Conservation (phyloP, 1,140 invertebrate species). For the Zaprionus ghesquierei region DNA sequence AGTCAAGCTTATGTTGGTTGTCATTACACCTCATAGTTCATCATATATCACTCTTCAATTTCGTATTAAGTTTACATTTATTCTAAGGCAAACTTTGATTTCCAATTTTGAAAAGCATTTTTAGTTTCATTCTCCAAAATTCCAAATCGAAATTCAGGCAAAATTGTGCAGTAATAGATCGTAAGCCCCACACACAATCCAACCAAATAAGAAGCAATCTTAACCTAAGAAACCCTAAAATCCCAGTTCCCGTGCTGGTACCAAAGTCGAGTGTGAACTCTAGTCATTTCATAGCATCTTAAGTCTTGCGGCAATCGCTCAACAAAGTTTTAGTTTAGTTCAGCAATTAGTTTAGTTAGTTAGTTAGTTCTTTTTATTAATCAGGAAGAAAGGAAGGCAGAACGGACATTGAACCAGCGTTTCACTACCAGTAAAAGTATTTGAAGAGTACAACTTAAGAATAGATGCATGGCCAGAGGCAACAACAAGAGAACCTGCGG, state of each 20-base stretch:
- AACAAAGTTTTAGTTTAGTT: conserved; percentile 40
- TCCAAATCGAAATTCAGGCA: conserved; percentile 71
- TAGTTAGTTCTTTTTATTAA: conserved; percentile 34
- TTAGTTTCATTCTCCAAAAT: conserved; percentile 31
- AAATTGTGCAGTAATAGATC: conserved; percentile 81
- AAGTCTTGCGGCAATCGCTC: conserved; percentile 37
- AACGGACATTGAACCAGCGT: conserved; percentile 77
- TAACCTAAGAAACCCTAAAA: conserved; percentile 48
- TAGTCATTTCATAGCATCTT: conserved; percentile 74
- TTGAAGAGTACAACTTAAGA: conserved; percentile 70
- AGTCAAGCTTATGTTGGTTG: conserved; percentile 10
- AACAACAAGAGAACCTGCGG: conserved; percentile 58
- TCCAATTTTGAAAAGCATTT: conserved; percentile 20
- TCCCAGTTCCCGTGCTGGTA: conserved; percentile 54
- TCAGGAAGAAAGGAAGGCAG: not conserved
- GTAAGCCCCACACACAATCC: conserved; percentile 51
- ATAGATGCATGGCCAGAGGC: conserved; percentile 54
- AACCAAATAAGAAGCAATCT: conserved; percentile 31
- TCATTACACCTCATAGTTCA: conserved; percentile 7
- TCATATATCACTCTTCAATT: conserved; percentile 15
- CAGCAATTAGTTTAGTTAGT: conserved; percentile 43
- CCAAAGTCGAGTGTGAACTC: conserved; percentile 77
- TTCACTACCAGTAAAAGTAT: conserved; percentile 78
- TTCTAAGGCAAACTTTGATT: conserved; percentile 21
- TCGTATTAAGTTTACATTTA: conserved; percentile 49